A percentile compares a stretch with the other conserved stretches of the same genome.
Evolutionary conservation across 2,797 vertebrate genomes (phyloP).

Genomic region (Thamnophis elegans): DNA sequence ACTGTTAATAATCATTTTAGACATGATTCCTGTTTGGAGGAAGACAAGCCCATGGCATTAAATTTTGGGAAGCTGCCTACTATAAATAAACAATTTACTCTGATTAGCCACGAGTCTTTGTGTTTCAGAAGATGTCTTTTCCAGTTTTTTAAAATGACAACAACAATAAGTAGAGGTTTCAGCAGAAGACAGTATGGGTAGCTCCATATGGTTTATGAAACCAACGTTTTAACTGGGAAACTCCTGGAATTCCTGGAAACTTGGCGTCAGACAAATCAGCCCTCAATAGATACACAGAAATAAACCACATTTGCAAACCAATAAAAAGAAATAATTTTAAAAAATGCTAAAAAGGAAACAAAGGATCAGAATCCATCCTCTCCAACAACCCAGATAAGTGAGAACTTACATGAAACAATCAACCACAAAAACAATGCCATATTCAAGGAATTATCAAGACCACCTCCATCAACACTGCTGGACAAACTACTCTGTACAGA

Average conservation of each 20-base stretch:
- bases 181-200: not conserved
- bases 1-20: not conserved
- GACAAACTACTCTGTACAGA: not conserved
- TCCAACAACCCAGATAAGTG: not conserved
- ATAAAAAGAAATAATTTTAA: not conserved
- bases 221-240: not conserved
- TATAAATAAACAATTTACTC: not conserved
- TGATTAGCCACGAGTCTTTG: not conserved
- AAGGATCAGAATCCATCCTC: not conserved
- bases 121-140: not conserved
- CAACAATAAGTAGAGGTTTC: not conserved
- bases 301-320: not conserved
- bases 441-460: not conserved
- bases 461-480: not conserved
- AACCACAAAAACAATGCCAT: not conserved
- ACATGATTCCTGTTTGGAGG: not conserved
- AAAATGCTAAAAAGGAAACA: not conserved
- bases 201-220: not conserved
- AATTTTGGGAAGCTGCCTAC: not conserved
- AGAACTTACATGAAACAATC: not conserved
- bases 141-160: not conserved
- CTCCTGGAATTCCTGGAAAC: not conserved
- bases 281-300: not conserved
- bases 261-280: not conserved
- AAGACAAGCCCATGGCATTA: not conserved